phyloP scores from a whole-genome alignment of 2,888 invertebrate species.

The Sphecodes monilicornis region DNA sequence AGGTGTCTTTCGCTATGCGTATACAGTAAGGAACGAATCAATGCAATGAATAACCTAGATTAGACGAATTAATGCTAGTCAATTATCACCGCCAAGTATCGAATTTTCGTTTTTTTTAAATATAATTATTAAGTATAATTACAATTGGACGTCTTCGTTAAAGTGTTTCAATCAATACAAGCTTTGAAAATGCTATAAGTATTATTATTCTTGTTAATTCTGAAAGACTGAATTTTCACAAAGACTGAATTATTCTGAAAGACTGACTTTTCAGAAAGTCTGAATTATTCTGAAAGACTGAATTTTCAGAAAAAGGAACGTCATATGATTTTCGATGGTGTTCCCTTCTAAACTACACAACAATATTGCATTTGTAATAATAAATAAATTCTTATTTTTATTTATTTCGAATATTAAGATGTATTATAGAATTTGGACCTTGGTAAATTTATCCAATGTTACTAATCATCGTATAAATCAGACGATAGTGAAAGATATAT shows the following conservation, averaged over 20 bases:
- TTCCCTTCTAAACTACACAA: neutral
- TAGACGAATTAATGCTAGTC: neutral
- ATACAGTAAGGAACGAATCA: conserved; percentile 7
- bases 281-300: too few species aligned
- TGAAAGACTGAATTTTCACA: neutral
- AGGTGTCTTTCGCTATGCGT: conserved; percentile 13
- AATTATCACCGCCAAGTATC: neutral
- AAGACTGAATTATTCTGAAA: neutral
- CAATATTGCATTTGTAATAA: neutral
- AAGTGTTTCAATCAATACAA: neutral
- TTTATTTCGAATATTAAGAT: too few species aligned
- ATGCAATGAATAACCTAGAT: neutral
- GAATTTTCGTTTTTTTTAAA: neutral
- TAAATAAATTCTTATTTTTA: neutral
- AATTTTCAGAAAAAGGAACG: too few species aligned
- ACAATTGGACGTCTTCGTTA: neutral
- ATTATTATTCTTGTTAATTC: neutral
- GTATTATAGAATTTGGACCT: too few species aligned
- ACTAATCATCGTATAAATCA: too few species aligned
- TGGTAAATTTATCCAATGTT: too few species aligned
- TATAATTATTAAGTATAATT: neutral
- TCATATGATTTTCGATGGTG: too few species aligned
- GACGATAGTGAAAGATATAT: too few species aligned
- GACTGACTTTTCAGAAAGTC: neutral
- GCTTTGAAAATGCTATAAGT: neutral